Evolutionary conservation across 2,888 invertebrate genomes (phyloP).

Genomic region (Ophioninae sp.): DNA sequence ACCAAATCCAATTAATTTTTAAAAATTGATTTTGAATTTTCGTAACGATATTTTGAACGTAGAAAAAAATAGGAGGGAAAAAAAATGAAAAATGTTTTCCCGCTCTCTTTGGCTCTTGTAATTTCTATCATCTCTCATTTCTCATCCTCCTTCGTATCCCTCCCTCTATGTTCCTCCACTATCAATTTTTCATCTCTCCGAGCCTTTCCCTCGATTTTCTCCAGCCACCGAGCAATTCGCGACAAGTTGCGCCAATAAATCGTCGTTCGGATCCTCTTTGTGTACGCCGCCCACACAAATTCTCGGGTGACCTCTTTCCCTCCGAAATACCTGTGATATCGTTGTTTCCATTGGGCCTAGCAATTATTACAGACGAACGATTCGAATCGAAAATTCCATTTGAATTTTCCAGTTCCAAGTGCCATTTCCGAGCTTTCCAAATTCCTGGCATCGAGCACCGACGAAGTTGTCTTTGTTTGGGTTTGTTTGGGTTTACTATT

Average conservation of each 20-base stretch:
- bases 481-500: no score
- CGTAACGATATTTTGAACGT: no score
- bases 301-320: slow-evolving; percentile 51
- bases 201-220: background rate
- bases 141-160: slow-evolving; percentile 29
- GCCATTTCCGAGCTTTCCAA: no score
- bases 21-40: no score
- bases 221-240: slow-evolving; percentile 68
- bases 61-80: no score
- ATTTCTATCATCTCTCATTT: background rate
- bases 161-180: background rate
- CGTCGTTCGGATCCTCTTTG: slow-evolving; percentile 65
- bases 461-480: no score
- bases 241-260: slow-evolving; percentile 72
- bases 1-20: no score
- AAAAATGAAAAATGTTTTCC: no score
- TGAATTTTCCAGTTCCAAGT: background rate
- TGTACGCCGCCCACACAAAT: slow-evolving; percentile 49
- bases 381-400: slow-evolving; percentile 3
- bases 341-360: slow-evolving; percentile 8
- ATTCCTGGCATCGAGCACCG: no score
- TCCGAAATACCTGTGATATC: slow-evolving; percentile 18
- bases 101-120: no score
- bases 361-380: slow-evolving; percentile 25
- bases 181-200: no score